Evolutionary conservation across 2,797 vertebrate species (phyloP).

Genomic region (Coccyzus lansbergi): DNA sequence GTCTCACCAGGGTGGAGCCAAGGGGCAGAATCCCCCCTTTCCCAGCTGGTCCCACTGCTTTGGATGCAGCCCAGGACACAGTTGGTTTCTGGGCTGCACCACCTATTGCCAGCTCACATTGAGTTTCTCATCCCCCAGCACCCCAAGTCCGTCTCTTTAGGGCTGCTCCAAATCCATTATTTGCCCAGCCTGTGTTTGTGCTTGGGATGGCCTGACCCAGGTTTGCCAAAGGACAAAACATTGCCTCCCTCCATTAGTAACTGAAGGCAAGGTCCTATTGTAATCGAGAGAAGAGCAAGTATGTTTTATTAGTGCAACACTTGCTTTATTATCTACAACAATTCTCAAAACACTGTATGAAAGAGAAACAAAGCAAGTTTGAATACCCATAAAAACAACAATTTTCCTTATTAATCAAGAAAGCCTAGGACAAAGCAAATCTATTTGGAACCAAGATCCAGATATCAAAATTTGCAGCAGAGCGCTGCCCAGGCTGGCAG

Average conservation of each 20-base stretch:
- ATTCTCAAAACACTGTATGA: not conserved
- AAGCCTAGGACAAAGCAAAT: not conserved
- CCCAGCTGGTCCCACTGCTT: too few species aligned
- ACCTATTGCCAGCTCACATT: too few species aligned
- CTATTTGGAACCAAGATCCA: not conserved
- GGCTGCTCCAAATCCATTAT: too few species aligned
- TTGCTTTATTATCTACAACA: not conserved
- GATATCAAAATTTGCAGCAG: not conserved
- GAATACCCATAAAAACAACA: not conserved
- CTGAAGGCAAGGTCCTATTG: rapidly evolving
- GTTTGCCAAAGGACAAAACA: not conserved
- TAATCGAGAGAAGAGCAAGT: not conserved
- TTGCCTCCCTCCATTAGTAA: not conserved
- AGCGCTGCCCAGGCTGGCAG: not conserved
- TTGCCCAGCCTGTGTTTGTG: too few species aligned
- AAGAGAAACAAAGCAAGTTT: not conserved
- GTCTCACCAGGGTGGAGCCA: too few species aligned
- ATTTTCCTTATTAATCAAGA: not conserved
- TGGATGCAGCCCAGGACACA: too few species aligned
- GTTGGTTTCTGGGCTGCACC: too few species aligned
- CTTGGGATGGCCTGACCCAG: too few species aligned
- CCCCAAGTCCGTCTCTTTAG: too few species aligned
- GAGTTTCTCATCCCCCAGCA: too few species aligned
- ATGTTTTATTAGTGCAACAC: not conserved
- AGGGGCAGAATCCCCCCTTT: too few species aligned